Base-by-base conservation (phyloP, 2,797 vertebrate genomes). In the Clarias laeviceps region DNA sequence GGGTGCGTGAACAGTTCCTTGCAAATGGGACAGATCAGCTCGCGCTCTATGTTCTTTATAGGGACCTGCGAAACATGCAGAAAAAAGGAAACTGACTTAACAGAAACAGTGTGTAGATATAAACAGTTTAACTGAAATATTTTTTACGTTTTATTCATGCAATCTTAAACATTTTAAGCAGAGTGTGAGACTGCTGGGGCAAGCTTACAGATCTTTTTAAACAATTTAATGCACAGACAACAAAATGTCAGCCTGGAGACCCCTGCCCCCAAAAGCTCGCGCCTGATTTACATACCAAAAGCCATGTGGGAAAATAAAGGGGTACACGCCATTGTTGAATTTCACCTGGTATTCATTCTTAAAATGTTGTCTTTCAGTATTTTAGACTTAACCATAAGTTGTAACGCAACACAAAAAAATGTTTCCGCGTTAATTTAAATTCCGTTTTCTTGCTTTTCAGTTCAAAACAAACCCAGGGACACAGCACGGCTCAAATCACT, bases 1-100 rank as follows among this genome's bases (percentile, higher is more conserved):
- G 98, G 98, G 86, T 99, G 97, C 34, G 97, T 98, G 92, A 99
- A 99, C 82, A 99, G 94, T 87, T 99, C 98, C 91, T 99, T 97
- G 90, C 98, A 99, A 83, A 97, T 96, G 1, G 98, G 98, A 91
- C 98, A 99, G 91, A 99, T 96, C 87, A 99, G 96, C 93, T 99
- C 98, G 91, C 96, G 93, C 94, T 99, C 98, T 0, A 99, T 98
- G 93, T 97, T 98, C 92, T 96, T 99, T 92, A 99, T 97, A 1
- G 96, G 93, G 88, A 97, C 97, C 98, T 99, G 93, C 50, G 85
- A 89, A 68, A 24, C 50, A 76, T 57, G 40, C 24, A 73, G 50
- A 17, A 79, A 17, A 79, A 82, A 54, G 84, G 64, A 15, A 70
- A 20, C 40, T 29, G 72, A 24, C 17, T 27, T n/a, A 54, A 59